These are phyloP conservation scores for Thalassarche chlororhynchos DNA, from an alignment of 2,113 vertebrate species.

Conservation along the genomic window DNA sequence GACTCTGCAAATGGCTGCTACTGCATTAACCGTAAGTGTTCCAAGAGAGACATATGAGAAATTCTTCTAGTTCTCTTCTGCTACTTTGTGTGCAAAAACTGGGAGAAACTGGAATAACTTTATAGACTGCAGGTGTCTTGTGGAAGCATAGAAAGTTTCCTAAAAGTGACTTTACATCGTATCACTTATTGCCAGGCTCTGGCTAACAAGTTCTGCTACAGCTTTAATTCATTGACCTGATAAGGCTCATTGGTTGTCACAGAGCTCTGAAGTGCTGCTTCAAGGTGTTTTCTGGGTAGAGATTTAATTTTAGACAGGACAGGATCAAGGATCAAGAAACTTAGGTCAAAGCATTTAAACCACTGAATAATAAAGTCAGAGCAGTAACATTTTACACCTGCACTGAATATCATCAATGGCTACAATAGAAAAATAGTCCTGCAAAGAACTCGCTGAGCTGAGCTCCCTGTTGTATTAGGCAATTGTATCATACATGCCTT, in stretches of 20 bases:
- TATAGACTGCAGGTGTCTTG: neutral
- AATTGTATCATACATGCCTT: neutral
- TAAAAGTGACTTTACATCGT: neutral
- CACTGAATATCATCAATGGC: neutral
- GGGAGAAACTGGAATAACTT: neutral
- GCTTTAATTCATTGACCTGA: neutral
- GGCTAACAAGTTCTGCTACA: neutral
- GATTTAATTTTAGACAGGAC: neutral
- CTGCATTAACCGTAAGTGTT: accelerated
- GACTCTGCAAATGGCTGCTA: neutral
- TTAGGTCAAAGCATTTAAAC: neutral
- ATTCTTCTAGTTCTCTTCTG: neutral
- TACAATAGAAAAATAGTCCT: neutral
- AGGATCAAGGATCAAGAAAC: neutral
- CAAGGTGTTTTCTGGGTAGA: neutral
- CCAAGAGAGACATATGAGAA: neutral
- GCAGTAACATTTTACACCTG: neutral
- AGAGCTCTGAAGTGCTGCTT: neutral
- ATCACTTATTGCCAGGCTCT: neutral
- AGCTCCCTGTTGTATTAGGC: neutral
- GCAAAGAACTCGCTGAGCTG: neutral
- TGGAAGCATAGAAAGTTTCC: neutral
- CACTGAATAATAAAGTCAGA: neutral
- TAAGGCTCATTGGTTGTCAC: neutral
- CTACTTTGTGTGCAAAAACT: neutral